Evolutionary conservation across 2,113 vertebrate species (phyloP).

Genomic region (Clarias gariepinus): DNA sequence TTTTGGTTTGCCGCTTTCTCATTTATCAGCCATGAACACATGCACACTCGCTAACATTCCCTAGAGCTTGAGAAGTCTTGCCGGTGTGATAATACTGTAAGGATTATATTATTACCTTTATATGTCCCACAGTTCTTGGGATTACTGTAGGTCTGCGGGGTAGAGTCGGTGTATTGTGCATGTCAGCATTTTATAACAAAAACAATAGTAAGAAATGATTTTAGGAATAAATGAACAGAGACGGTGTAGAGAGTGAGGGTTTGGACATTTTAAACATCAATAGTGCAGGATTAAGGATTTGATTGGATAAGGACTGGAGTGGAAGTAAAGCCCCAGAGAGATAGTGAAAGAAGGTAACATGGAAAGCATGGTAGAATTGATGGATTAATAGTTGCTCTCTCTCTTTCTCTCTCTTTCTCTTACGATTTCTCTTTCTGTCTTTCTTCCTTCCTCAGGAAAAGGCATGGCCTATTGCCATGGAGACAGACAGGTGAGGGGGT

Average conservation of each 20-base stretch:
- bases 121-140: background rate
- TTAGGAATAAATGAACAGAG: background rate
- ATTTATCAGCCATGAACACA: background rate
- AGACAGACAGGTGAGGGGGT: slow-evolving; percentile 72
- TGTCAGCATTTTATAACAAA: background rate
- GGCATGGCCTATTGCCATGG: slow-evolving; percentile 74
- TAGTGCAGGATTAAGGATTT: too few relatives aligned
- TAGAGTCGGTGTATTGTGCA: too few relatives aligned
- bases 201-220: background rate
- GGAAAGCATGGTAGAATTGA: background rate
- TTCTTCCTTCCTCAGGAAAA: slow-evolving; percentile 47
- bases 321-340: background rate
- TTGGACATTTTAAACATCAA: background rate
- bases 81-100: background rate
- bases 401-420: slow-evolving; percentile 5
- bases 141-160: background rate
- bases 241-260: background rate
- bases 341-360: background rate
- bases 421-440: slow-evolving; percentile 16
- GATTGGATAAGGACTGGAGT: background rate
- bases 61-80: background rate
- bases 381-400: slow-evolving; percentile 2
- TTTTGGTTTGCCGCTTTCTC: background rate
- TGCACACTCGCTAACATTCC: background rate
- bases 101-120: background rate